Conservation (phyloP, 2,888 invertebrate species). For the Clitarchus hookeri region DNA sequence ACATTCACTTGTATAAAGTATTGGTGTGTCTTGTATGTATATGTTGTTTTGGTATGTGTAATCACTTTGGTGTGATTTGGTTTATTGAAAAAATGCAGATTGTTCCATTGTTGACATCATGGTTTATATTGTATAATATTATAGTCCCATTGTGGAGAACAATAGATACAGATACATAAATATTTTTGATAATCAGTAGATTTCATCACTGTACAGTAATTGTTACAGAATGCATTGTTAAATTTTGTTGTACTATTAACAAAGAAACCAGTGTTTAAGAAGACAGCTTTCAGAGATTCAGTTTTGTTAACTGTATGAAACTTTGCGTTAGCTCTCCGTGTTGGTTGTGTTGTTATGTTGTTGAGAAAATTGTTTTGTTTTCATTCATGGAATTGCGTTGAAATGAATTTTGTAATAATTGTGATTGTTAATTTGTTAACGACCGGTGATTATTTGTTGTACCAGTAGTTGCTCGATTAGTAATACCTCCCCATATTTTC, state of each 20-base stretch:
- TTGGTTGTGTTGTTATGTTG: not conserved
- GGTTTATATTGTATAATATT: constrained; percentile 15
- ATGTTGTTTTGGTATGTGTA: not conserved
- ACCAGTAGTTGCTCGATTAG: not conserved
- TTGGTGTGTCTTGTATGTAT: not conserved
- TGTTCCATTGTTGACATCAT: constrained; percentile 23
- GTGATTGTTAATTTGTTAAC: not conserved
- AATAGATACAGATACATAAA: constrained; percentile 28
- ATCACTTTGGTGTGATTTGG: not conserved
- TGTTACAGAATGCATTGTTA: constrained; percentile 20
- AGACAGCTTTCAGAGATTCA: not conserved
- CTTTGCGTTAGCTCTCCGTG: not conserved
- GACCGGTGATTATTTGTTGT: not conserved
- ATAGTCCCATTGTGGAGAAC: constrained; percentile 21
- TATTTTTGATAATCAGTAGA: constrained; percentile 37
- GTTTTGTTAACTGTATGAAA: not conserved
- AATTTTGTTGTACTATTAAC: not conserved
- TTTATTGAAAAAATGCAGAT: not conserved
- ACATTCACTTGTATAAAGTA: constrained; percentile 10
- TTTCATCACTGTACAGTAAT: constrained; percentile 29
- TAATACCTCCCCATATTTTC: not conserved
- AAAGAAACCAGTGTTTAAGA: not conserved
- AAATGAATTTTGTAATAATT: not conserved
- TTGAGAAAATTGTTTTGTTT: not conserved
- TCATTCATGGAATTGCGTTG: not conserved